Base-by-base conservation (phyloP, 2,113 vertebrate species). In the Eupsittula cactorum region DNA sequence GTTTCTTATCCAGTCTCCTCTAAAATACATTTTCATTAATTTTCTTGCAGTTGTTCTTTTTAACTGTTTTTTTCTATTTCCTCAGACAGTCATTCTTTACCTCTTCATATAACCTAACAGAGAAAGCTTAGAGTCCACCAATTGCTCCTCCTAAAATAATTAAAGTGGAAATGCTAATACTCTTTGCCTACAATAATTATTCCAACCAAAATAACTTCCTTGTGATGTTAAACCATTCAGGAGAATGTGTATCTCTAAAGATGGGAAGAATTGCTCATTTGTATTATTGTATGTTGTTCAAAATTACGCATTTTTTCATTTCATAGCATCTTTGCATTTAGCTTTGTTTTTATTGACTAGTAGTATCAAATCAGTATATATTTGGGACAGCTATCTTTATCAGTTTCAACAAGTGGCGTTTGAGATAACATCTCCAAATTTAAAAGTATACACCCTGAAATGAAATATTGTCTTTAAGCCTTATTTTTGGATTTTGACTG, bases 321-420 rank as follows among this genome's bases (percentile, higher is more conserved):
- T 60, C 29, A 7, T 65, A 42, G 50, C 17, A 3, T 93, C 60
- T 93, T 90, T 68, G 81, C 23, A 74, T 76, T 95, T 94, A 95
- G 16, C 47, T 86, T 97, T 94, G 8, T 27, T 74, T 95, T 88
- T 87, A 44, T 69, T 86, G 60, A 81, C 24, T 39, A 74, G 70
- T 86, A 55, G 65, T 97, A 90, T 95, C 92, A 94, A 94, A 93
- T 88, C 82, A 95, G 68, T 60, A 33, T 64, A 9, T 79, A 9
- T 71, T 44, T 76, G 47, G 33, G 44, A 68, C 57, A 50, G 8
- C 39, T 88, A 0, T 35, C 13, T 39, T 47, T 83, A 4, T 23
- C 33, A 65, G 21, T 73, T 37, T 20, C 10, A 67, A 46, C 0
- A 2, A 68, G 46, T 67, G 75, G 62, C 29, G 47, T 50, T 50